Base-by-base conservation (phyloP, 2,888 invertebrate species). In the Apamea sordens region DNA sequence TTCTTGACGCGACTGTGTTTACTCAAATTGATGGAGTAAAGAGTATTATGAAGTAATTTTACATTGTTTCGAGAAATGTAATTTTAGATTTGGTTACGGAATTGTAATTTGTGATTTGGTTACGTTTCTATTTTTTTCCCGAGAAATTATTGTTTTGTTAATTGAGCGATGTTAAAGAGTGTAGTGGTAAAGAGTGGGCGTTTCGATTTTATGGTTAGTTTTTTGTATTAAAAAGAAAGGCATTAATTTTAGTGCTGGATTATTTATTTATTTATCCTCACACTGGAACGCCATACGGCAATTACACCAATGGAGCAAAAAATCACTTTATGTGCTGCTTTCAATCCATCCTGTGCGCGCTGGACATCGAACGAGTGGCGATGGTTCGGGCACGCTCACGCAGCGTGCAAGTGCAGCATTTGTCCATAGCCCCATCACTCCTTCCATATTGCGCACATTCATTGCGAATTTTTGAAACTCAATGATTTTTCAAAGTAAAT, bases 51-150 rank as follows among this genome's bases (percentile, higher is more conserved):
- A 72, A 73, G 61, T 59, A 64, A 82, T 70, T 73, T 73, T 44
- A 76, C 63, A 72, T 87, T 65, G 72, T 64, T 72, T 63, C 50
- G 32, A 71, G 18, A 73, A 71, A 36, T 59, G 32, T 70, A 65
- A 76, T 81, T 80, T 77, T 75, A 67, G 65, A 67, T 77, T 77
- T 68, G 24, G 53, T 67, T 74, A 65, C 73, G 47, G 61, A 36
- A 61, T 74, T 47, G 68, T 75, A 63, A 79, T 77, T 76, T 83
- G 11, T 13, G 68, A 73, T 71, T 73, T 72, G 56, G 81, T 74
- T 81, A 80, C 24, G 63, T 81, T 53, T 68, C 41, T 44, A n/a
- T 63, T 56, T 68, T 2, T 61, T 85, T 79, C 11, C 44, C 21
- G 73, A 36, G 21, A 65, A 70, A 70, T 65, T 11, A 61, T 47